Evolutionary conservation across 2,113 vertebrate genomes (phyloP).

Genomic region (Heterotilapia buettikoferi): DNA sequence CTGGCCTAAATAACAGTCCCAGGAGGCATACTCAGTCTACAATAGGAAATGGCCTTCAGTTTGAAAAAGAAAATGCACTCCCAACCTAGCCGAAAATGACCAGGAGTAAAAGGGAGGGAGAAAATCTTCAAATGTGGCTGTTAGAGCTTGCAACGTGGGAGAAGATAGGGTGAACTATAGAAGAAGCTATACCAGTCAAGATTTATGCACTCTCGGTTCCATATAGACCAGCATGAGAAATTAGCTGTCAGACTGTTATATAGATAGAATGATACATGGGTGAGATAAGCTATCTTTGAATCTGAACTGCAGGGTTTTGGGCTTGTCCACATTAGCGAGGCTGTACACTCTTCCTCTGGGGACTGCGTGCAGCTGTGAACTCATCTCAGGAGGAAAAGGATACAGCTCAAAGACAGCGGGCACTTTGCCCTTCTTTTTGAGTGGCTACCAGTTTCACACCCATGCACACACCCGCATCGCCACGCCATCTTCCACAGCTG

Average conservation of each 20-base stretch:
- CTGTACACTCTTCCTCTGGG: neutral
- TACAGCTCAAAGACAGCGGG: neutral
- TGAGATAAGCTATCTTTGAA: constrained; percentile 1
- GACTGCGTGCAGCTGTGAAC: neutral
- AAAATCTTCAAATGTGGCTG: neutral
- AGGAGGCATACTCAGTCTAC: neutral
- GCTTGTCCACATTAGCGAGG: neutral
- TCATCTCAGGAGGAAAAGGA: constrained; percentile 20
- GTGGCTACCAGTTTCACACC: neutral
- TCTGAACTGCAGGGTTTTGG: neutral
- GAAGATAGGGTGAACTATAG: neutral
- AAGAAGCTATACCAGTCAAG: neutral
- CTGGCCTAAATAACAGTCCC: constrained; percentile 52
- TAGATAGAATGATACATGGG: constrained; percentile 31
- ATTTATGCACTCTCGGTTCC: constrained; percentile 21
- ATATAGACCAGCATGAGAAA: constrained; percentile 41
- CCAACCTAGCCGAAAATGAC: constrained; percentile 2
- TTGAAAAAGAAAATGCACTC: neutral
- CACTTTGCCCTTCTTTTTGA: constrained; percentile 1
- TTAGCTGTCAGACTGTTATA: constrained; percentile 35
- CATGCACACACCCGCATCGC: neutral
- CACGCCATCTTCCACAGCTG: constrained; percentile 29
- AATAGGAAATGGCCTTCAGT: constrained; percentile 22
- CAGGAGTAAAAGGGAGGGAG: neutral
- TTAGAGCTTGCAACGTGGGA: neutral